Base-by-base conservation (phyloP, 2,113 vertebrate genomes). In the Progne subis region DNA sequence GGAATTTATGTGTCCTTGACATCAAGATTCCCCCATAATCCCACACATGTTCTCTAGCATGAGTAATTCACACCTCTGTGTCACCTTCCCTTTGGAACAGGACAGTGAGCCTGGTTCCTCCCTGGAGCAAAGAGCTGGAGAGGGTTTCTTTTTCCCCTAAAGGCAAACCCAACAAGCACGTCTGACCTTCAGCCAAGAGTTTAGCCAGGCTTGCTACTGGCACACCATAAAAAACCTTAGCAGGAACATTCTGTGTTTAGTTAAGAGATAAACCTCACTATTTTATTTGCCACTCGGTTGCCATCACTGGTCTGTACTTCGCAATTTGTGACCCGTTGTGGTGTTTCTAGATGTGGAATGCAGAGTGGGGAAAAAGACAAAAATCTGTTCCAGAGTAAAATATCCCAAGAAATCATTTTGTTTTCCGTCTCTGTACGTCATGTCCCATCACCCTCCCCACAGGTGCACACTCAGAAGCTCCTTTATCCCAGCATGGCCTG, bases 291-390 rank as follows among this genome's bases (percentile, higher is more conserved):
- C 18, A 6, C 31, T 64, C 41, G 52, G 25, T 32, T 76, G 50
- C 28, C 63, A 64, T 37, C 1, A 0, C 57, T 71, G 31, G 2
- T 26, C 25, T 65, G 8, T 47, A 16, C 1, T 3, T 18, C 25
- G 28, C 12, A n/a, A 32, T 26, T 65, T 92, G 55, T 61, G 39
- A 37, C 16, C 31, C 46, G 5, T 13, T 9, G 15, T 41, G 25
- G 24, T 72, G 21, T 18, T 93, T n/a, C 61, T 25, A 18, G 24
- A 13, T 59, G 67, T n/a, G 31, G 76, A 65, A 69, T 19, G 32
- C 8, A 28, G 60, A 37, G 10, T 8, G 63, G 16, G 7, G 14
- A 16, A 39, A 63, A 74, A 78, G 47, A 47, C 11, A 15, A 71
- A 43, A 46, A 20, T 24, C 37, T 0, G 0, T n/a, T 90, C 49